Base-by-base conservation (phyloP, 2,113 vertebrate species). In the Herpailurus yagouaroundi region DNA sequence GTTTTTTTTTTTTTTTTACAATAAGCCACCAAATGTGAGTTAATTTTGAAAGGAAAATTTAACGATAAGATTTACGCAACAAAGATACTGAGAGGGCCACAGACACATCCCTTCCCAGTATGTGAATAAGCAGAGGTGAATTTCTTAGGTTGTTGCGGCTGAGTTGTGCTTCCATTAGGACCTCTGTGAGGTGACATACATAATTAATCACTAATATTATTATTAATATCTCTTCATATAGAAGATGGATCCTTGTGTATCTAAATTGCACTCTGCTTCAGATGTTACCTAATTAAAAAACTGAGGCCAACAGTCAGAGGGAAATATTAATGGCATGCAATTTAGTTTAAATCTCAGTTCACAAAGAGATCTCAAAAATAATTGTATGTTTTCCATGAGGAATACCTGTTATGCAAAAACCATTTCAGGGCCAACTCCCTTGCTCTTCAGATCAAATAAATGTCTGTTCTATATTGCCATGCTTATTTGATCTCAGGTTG, bases 171-270 rank as follows among this genome's bases (percentile, higher is more conserved):
- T 96, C 36, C 87, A 27, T 89, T 97, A 98, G 98, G 97, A 98
- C 90, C 97, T 98, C 97, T 98, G 95, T 92, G 97, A 98, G 93
- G 90, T 98, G 98, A 98, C 98, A 98, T 89, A 93, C 97, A 98
- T 98, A 98, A 99, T 98, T 98, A 98, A 98, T 97, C 98, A 98
- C 76, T 91, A 98, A 97, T 97, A 98, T 98, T 98, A 98, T 98
- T 99, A 98, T 98, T 98, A 98, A 98, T 99, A 97, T 95, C 69
- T 96, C 89, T 16, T 96, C 98, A 97, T 79, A 98, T 83, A 96
- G 98, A 98, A 98, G 98, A 98, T 98, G 97, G 97, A 98, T 98
- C 41, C 94, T 95, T 94, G 96, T 98, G 96, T 98, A 97, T 97
- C 91, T 96, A 97, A 98, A 98, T 94, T 97, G 93, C 82, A 95